A percentile compares a stretch with the other conserved stretches of the same genome.
Conservation (phyloP, 2,888 invertebrate genomes). For the Eristalis arbustorum region DNA sequence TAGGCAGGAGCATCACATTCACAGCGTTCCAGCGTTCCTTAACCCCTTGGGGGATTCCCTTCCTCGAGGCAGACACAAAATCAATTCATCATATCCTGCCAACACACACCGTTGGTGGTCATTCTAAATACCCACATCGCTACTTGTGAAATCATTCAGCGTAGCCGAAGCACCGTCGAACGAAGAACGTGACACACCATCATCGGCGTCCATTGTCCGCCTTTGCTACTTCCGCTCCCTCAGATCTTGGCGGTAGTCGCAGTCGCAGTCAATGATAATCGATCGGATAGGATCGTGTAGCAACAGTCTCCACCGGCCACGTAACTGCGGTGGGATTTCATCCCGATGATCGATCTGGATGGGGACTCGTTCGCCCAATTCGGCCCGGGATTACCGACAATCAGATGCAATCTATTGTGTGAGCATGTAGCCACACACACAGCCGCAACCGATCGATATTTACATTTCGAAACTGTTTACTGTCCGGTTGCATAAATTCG, state of each 20-base stretch:
- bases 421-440: conserved; percentile 29
- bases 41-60: neutral
- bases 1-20: neutral
- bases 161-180: conserved; percentile 1
- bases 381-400: conserved; percentile 47
- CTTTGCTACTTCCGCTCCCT: conserved; percentile 10
- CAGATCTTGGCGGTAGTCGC: conserved; percentile 7
- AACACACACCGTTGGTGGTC: conserved; percentile 46
- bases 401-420: conserved; percentile 24
- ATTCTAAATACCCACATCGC: conserved; percentile 4
- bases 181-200: conserved; percentile 41
- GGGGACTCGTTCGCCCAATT: conserved; percentile 37
- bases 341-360: conserved; percentile 56
- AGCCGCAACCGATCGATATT: neutral
- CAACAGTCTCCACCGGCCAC: neutral
- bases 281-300: conserved; percentile 48
- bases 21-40: neutral
- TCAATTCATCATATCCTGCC: neutral
- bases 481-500: conserved; percentile 70
- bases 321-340: neutral
- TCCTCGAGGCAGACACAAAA: neutral
- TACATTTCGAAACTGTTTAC: conserved; percentile 61
- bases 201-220: neutral
- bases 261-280: conserved; percentile 26
- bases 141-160: neutral